Evolutionary conservation across 2,888 invertebrate genomes (phyloP).

Genomic region (Ommatoiulus sabulosus): DNA sequence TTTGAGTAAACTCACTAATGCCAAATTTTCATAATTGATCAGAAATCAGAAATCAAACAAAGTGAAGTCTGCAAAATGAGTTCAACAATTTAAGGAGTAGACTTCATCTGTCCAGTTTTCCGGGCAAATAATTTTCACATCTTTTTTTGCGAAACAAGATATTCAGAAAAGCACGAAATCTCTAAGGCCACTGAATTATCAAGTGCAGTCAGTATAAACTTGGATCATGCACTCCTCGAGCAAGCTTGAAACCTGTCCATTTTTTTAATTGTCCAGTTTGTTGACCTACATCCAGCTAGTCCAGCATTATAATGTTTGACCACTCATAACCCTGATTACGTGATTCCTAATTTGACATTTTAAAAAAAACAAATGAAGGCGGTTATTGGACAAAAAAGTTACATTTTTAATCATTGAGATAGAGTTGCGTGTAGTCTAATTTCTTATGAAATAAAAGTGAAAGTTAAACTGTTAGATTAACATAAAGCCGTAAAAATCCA

Average conservation of each 20-base stretch:
- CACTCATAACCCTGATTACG: slow-evolving; percentile 3
- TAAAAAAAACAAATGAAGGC: not conserved
- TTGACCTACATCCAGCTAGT: not conserved
- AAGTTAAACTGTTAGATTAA: not conserved
- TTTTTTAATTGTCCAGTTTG: not conserved
- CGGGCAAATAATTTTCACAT: too few relatives aligned
- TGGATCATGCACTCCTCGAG: not conserved
- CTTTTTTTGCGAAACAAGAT: too few relatives aligned
- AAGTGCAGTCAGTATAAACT: slow-evolving; percentile 26
- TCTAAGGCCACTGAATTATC: not conserved
- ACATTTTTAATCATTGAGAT: not conserved
- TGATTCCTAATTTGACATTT: not conserved
- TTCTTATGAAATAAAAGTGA: not conserved
- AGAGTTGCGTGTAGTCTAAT: not conserved
- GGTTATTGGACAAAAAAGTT: not conserved
- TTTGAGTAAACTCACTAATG: too few relatives aligned
- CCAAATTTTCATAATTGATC: too few relatives aligned
- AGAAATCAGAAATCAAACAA: too few relatives aligned
- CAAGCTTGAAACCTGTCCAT: not conserved
- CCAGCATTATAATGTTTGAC: slow-evolving; percentile 1
- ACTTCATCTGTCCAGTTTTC: too few relatives aligned
- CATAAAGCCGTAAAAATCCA: not conserved
- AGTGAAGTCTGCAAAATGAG: too few relatives aligned
- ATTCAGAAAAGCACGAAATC: not conserved
- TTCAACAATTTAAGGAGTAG: too few relatives aligned